Evolutionary conservation across 2,797 vertebrate genomes (phyloP).

Genomic region (Acanthurus lineatus): DNA sequence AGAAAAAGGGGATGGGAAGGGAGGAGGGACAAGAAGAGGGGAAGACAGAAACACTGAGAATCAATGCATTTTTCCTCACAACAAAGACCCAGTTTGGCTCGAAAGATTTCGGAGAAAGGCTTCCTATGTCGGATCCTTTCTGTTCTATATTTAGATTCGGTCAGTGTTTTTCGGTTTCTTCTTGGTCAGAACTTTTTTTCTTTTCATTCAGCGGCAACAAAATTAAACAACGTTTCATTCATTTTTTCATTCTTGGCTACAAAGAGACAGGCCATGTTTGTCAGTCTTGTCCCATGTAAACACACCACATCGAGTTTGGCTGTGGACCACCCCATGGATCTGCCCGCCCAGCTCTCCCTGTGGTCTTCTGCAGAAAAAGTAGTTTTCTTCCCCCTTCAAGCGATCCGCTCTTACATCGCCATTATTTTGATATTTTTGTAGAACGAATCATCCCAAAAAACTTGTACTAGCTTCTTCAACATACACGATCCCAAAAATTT

Average conservation of each 20-base stretch:
- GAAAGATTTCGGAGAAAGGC: conserved; percentile 5
- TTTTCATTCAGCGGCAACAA: conserved; percentile 15
- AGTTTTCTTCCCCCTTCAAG: neutral
- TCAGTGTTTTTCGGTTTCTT: conserved; percentile 25
- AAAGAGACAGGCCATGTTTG: conserved; percentile 24
- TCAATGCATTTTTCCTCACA: neutral
- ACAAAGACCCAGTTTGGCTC: conserved; percentile 20
- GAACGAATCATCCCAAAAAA: neutral
- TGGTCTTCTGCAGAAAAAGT: neutral
- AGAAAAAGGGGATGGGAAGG: conserved; percentile 2
- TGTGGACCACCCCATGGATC: conserved; percentile 11
- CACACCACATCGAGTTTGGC: conserved; percentile 11
- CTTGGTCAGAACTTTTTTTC: conserved; percentile 16
- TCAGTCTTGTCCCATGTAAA: conserved; percentile 24
- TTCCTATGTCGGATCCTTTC: neutral
- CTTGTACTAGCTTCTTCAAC: neutral
- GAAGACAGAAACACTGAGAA: neutral
- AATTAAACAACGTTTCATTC: conserved; percentile 55
- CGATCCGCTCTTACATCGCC: neutral
- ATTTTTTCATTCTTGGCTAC: conserved; percentile 23
- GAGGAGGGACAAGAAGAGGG: neutral
- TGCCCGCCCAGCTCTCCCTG: neutral
- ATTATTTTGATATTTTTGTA: neutral
- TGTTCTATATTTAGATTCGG: conserved; percentile 19
- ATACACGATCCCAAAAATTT: neutral